phyloP scores from a whole-genome alignment of 2,797 vertebrate genomes.

The Enteromius paludinosus region DNA sequence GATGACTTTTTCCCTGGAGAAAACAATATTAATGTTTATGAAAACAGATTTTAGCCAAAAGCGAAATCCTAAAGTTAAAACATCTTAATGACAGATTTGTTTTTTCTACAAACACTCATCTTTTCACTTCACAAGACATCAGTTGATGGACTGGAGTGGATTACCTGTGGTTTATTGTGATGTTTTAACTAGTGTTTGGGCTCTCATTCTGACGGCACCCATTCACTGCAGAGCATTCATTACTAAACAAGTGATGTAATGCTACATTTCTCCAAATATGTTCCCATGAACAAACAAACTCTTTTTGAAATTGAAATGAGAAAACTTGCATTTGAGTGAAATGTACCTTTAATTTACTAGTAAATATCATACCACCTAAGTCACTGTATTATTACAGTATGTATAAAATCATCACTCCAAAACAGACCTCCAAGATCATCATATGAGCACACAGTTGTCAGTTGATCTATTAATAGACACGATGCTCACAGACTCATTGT shows the following conservation, averaged over 20 bases:
- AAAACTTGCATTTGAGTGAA: background rate
- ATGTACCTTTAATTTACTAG: background rate
- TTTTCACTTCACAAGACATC: background rate
- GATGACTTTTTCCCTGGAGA: too few relatives aligned
- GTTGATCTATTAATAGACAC: slow-evolving; percentile 73
- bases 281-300: background rate
- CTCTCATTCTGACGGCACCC: background rate
- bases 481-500: slow-evolving; percentile 63
- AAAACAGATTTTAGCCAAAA: too few relatives aligned
- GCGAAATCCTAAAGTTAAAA: too few relatives aligned
- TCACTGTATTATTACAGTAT: slow-evolving; percentile 38
- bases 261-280: background rate
- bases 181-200: background rate
- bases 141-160: background rate
- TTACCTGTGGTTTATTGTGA: background rate
- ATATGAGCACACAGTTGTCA: slow-evolving; percentile 59
- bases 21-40: too few relatives aligned
- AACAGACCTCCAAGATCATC: slow-evolving; percentile 45
- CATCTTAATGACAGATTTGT: background rate
- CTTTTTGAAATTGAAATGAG: too few relatives aligned
- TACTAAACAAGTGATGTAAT: background rate
- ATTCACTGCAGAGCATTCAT: background rate
- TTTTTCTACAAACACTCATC: too few relatives aligned
- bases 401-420: slow-evolving; percentile 38
- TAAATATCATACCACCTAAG: background rate